Base-by-base conservation (phyloP, 2,797 vertebrate genomes). In the Ambastaia sidthimunki region DNA sequence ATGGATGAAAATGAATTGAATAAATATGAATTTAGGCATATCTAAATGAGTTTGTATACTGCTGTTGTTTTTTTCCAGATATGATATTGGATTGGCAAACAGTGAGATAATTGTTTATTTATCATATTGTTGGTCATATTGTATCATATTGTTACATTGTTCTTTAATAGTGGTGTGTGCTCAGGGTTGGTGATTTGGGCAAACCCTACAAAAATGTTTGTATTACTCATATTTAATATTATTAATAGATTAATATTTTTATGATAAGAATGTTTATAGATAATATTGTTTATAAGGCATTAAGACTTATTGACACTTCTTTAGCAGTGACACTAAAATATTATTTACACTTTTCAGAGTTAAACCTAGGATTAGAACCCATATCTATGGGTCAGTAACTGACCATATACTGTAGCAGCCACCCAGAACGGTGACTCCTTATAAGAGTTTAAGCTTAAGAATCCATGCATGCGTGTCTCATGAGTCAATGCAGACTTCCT, bases 31-130 rank as follows among this genome's bases (percentile, higher is more conserved):
- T 50, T 34, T 6, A 25, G 55, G 5, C 21, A 47, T 60, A 11
- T 25, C 21, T 25, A 4, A 16, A 62, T 31, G 31, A 31, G n/a
- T 37, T 37, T 60, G 21, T n/a, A 9, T 73, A 28, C 23, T 28
- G 16, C 23, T 25, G 47, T 48, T 47, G 16, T 50, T 62, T 19
- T 48, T 50, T 74, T 31, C 12, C 34, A 16, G 28, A 65, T 74
- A 62, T 52, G 59, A 65, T 44, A 65, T 63, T 37, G 34, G 34
- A 37, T 47, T 12, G 4, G 21, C 59, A 73, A 73, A 73, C 34
- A n/a, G 15, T 48, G 11, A 4, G 12, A 3, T 11, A 23, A 21
- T 15, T 48, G 21, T 48, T 48, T 68, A 10, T 16, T 13, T 7
- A 16, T 15, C 23, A 31, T 70, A 31, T 70, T 4, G 9, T 28